Evolutionary conservation across 2,113 vertebrate genomes (phyloP).

Genomic region (Telmatochromis bifrenatus): DNA sequence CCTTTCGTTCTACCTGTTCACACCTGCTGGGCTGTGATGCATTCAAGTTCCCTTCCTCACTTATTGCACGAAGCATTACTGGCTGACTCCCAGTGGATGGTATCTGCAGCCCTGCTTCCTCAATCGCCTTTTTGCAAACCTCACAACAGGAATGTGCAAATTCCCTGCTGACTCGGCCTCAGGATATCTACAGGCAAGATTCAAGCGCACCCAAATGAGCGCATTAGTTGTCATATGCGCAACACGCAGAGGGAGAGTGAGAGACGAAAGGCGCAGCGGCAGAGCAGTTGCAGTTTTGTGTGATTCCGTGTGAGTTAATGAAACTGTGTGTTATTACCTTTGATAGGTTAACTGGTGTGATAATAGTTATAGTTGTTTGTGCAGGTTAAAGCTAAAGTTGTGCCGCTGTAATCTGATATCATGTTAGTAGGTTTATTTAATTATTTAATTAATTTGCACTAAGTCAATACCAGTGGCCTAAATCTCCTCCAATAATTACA

Average conservation of each 20-base stretch:
- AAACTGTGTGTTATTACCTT: neutral
- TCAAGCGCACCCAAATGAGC: neutral
- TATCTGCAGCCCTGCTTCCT: neutral
- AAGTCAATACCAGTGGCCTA: neutral
- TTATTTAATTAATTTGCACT: neutral
- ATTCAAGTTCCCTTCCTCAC: neutral
- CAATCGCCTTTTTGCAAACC: neutral
- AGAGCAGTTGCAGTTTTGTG: neutral
- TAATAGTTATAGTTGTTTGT: neutral
- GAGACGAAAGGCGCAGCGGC: neutral
- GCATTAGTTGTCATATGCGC: neutral
- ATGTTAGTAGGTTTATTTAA: neutral
- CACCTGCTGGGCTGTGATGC: neutral
- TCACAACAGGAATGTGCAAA: neutral
- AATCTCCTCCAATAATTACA: neutral
- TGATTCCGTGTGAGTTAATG: neutral
- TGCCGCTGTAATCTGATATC: neutral
- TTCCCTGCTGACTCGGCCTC: neutral
- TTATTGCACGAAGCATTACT: neutral
- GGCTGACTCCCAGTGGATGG: neutral
- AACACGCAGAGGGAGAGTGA: rapidly evolving
- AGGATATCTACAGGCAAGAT: neutral
- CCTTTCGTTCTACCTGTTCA: neutral
- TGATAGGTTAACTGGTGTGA: neutral
- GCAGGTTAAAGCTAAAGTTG: neutral